A percentile compares a stretch with the other conserved stretches of the same genome.
Evolutionary conservation across 2,797 vertebrate species (phyloP).

Genomic region (Macropus fuliginosus): DNA sequence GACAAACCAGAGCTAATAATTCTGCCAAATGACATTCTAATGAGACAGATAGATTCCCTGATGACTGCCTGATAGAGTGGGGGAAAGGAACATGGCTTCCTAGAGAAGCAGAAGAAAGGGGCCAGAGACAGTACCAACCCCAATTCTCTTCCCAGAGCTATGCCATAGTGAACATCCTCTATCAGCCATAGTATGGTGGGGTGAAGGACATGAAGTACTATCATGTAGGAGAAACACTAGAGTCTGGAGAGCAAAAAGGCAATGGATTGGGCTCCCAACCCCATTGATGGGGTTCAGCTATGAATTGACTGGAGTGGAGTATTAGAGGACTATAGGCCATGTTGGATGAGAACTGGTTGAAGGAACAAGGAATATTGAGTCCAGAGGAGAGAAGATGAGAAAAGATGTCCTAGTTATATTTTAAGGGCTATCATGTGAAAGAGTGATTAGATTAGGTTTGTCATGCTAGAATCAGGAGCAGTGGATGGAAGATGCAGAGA

Average conservation of each 20-base stretch:
- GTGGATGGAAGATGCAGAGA: neutral
- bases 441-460: neutral
- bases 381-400: neutral
- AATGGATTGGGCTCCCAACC: neutral
- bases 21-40: slow-evolving; percentile 60
- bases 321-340: neutral
- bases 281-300: neutral
- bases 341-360: neutral
- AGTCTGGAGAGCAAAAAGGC: neutral
- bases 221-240: neutral
- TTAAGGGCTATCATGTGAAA: neutral
- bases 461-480: neutral
- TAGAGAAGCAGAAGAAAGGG: neutral
- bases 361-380: neutral
- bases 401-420: neutral
- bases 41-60: neutral
- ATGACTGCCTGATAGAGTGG: neutral
- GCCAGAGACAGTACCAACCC: neutral
- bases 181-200: neutral
- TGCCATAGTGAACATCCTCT: neutral
- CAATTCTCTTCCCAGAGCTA: neutral
- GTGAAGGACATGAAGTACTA: neutral
- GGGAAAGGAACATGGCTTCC: neutral
- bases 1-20: neutral
- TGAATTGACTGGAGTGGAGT: neutral